A percentile compares a stretch with the other conserved stretches of the same genome.
Conservation (phyloP, 2,797 vertebrate genomes). For the Acrossocheilus wenchowensis region DNA sequence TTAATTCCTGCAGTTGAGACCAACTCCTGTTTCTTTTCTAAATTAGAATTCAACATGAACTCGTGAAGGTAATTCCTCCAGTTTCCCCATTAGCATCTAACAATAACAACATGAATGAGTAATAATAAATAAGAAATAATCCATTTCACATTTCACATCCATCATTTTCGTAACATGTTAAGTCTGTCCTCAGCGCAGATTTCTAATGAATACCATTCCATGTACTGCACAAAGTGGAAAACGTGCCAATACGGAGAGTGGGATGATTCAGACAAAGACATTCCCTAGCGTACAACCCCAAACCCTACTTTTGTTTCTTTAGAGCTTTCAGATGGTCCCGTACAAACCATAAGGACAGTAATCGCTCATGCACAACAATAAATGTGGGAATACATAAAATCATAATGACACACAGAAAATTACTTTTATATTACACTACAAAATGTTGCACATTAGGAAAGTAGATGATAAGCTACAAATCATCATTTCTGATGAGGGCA, state of each 20-base stretch:
- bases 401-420: neutral
- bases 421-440: neutral
- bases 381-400: neutral
- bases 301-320: constrained; percentile 27
- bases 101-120: constrained; percentile 8
- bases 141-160: constrained; percentile 29
- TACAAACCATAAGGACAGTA: constrained; percentile 23
- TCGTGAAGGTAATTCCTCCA: constrained; percentile 23
- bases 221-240: constrained; percentile 31
- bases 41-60: constrained; percentile 46
- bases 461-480: neutral
- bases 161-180: constrained; percentile 18
- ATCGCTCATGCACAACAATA: neutral
- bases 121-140: neutral
- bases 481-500: neutral
- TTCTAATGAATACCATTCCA: constrained; percentile 51
- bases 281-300: constrained; percentile 41
- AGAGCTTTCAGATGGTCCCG: constrained; percentile 58
- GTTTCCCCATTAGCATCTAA: constrained; percentile 8
- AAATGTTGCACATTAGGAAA: neutral
- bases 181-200: constrained; percentile 11
- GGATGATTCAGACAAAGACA: constrained; percentile 56
- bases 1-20: constrained; percentile 44
- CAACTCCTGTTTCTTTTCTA: constrained; percentile 44
- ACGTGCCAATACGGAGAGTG: constrained; percentile 35